These are phyloP conservation scores for Lymantria monacha DNA, from an alignment of 2,888 invertebrate genomes.

Conservation along the genomic window DNA sequence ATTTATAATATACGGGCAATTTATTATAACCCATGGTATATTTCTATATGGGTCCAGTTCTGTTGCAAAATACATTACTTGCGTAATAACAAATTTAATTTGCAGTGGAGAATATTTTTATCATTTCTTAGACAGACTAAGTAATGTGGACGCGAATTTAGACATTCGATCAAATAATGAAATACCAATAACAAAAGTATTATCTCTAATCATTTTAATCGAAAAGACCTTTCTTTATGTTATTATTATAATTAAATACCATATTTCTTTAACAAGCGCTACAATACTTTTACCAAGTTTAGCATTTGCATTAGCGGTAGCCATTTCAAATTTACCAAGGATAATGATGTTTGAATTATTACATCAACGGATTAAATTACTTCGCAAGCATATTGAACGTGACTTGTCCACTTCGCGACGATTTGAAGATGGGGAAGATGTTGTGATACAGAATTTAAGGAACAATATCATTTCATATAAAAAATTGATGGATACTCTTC, in stretches of 20 bases:
- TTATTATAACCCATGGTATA: background rate
- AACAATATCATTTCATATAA: conserved; percentile 1
- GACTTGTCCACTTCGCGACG: conserved; percentile 2
- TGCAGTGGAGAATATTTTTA: conserved; percentile 1
- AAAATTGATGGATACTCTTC: background rate
- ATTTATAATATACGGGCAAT: background rate
- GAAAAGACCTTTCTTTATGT: background rate
- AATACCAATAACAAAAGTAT: conserved; percentile 3
- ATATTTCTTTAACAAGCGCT: background rate
- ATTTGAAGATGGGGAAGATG: conserved; percentile 5
- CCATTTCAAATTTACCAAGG: conserved; percentile 1
- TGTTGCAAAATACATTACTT: background rate
- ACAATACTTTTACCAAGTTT: background rate
- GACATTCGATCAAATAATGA: background rate
- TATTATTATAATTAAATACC: background rate
- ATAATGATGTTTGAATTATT: conserved; percentile 7
- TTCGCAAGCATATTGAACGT: conserved; percentile 2
- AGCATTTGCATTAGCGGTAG: background rate
- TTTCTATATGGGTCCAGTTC: background rate
- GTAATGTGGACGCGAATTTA: background rate
- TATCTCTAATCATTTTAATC: background rate
- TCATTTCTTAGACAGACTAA: conserved; percentile 1
- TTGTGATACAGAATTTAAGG: conserved; percentile 3
- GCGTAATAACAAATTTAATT: conserved; percentile 1
- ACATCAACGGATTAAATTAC: conserved; percentile 4